phyloP scores from a whole-genome alignment of 2,888 invertebrate species.

The Galerucella nymphaeae region DNA sequence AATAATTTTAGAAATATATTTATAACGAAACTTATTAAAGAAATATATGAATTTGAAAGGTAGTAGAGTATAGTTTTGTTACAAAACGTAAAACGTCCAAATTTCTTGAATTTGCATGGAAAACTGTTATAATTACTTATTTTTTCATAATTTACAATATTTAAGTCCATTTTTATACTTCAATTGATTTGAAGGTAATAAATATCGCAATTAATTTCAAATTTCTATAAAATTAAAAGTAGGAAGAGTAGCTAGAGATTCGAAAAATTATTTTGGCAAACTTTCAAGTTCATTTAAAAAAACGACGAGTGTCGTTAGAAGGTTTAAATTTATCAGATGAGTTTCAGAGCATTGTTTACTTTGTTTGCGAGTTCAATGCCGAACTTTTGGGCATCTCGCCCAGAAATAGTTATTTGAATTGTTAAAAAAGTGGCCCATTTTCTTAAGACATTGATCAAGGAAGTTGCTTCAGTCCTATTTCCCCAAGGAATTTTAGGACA shows the following conservation, averaged over 20 bases:
- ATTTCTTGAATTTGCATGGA: too few relatives aligned
- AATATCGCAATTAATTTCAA: background rate
- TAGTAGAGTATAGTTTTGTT: too few relatives aligned
- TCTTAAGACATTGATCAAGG: background rate
- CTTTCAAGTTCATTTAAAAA: conserved; percentile 18
- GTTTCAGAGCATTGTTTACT: conserved; percentile 3
- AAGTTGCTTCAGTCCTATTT: too few relatives aligned
- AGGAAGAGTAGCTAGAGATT: background rate
- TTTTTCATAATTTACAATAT: too few relatives aligned
- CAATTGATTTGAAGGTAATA: too few relatives aligned
- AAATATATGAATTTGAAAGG: background rate
- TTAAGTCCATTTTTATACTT: too few relatives aligned
- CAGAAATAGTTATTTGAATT: conserved; percentile 1
- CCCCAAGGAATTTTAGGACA: too few relatives aligned
- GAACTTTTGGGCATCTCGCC: background rate
- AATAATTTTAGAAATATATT: too few relatives aligned
- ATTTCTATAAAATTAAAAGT: conserved; percentile 2
- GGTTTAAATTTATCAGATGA: conserved; percentile 6
- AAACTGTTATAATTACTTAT: too few relatives aligned
- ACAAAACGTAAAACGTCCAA: too few relatives aligned
- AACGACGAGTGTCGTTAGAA: background rate
- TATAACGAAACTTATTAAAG: background rate
- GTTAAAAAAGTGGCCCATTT: conserved; percentile 11
- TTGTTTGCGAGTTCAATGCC: background rate
- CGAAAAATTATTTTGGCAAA: conserved; percentile 26